Base-by-base conservation (phyloP, 2,888 invertebrate genomes). In the Tanypteryx hageni region DNA sequence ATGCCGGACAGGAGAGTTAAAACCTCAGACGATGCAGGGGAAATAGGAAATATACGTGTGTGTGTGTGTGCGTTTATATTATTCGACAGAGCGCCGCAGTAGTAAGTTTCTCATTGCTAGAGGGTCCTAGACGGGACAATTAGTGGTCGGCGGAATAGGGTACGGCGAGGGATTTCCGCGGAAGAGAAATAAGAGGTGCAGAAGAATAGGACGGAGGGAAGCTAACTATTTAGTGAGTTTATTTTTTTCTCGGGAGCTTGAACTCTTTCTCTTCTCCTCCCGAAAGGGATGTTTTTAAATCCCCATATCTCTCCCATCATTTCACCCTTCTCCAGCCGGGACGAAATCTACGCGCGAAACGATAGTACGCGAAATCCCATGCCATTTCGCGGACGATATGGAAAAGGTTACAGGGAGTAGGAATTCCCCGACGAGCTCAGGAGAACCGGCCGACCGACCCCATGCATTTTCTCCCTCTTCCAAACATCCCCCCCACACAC, bases 1-100 rank as follows among this genome's bases (percentile, higher is more conserved):
- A 89, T 68, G 61, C 89, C 89, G 64, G n/a, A 31, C n/a, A 44
- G 16, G 3, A 18, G 89, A 89, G 61, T 89, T 64, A 44, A 89
- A 68, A 44, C 68, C 89, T 31, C 64, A 44, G 18, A 89, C 44
- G 64, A n/a, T n/a, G 64, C 89, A 31, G 18, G 11, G 31, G 18
- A 76, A 27, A 22, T 13, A 10, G 76, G 18, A 18, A 76, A 76
- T 76, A 76, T 22, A 76, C 13, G 76, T 27, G 22, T 22, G 22
- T 76, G 76, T 27, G 76, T 76, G 22, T 76, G 76, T 27, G 76
- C 22, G 76, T 76, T 76, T 76, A 76, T 76, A 76, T 76, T 27
- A 76, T 76, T 76, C 76, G 76, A 76, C 76, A 76, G 27, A 76
- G 27, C 22, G 22, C 76, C 22, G 76, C 76, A 27, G 76, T 27